Evolutionary conservation across 2,888 invertebrate species (phyloP), one percentile per base, ranked within the genome.

Genomic region (Lapara coniferarum): DNA sequence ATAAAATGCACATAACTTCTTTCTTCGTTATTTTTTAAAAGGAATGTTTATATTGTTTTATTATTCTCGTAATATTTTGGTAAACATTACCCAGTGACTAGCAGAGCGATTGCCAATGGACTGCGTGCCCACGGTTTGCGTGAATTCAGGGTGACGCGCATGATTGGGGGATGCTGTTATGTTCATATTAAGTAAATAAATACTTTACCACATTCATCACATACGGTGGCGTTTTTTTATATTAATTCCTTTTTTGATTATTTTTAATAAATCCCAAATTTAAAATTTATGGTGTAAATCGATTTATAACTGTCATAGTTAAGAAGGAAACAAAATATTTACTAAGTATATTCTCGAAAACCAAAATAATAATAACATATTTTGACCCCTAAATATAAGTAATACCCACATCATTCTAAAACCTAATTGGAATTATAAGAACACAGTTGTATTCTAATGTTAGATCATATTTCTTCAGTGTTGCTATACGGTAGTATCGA

Each of bases 61-160:
- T 46, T 56, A 56, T 79, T 81, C 78, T 74, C 75, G 74, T 77
- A 77, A 78, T 70, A 75, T 74, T 75, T 70, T 80, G 71, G 73
- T 77, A 76, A 78, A 81, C 81, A 81, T 85, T 51, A 73, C 82
- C 79, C 84, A 86, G 90, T 84, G 84, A 69, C 78, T 74, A 84
- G 88, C 74, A 77, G 85, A 88, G 82, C 89, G 91, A 88, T 85
- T 89, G 84, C 82, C 83, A 85, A 85, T 83, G 81, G 85, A 93
- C 92, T 93, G 92, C 88, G 90, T 88, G 84, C 85, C 25, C 84
- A 80, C 80, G 85, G 87, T 88, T 84, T 82, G 86, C 82, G 84
- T 79, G 76, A 72, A 76, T 81, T 71, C 80, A 81, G 83, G 88
- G 88, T 85, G 85, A 83, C 89, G 90, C 91, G 90, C 89, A 89